Conservation (phyloP, 2,113 vertebrate species). For the Crotalus helleri region DNA sequence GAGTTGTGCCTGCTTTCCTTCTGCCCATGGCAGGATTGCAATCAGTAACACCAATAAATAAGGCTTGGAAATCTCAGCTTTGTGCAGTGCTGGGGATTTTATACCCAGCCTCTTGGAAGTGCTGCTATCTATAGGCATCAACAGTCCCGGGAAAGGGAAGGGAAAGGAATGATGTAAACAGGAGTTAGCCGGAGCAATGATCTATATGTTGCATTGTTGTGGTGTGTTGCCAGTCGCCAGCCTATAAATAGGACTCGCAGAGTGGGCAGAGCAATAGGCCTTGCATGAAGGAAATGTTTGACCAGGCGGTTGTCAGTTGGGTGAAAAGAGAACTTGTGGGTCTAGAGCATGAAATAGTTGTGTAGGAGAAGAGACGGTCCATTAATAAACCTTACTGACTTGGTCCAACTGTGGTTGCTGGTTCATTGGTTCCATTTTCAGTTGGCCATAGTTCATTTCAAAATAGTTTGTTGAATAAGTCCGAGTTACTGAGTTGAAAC, state of each 20-base stretch:
- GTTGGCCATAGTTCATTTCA: neutral
- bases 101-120: neutral
- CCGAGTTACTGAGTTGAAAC: neutral
- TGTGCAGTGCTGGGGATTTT: neutral
- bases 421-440: neutral
- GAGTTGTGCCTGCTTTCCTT: neutral
- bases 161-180: neutral
- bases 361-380: neutral
- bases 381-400: neutral
- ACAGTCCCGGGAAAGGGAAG: neutral
- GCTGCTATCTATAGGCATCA: neutral
- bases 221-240: neutral
- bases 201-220: neutral
- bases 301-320: neutral
- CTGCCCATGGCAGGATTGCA: neutral
- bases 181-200: neutral
- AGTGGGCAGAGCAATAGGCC: neutral
- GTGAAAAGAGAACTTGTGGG: neutral
- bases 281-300: neutral
- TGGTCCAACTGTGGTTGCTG: neutral
- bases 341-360: neutral
- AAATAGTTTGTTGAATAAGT: neutral
- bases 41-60: neutral
- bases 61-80: neutral
- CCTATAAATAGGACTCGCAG: neutral